These are phyloP conservation scores for Pangasianodon gigas DNA, from an alignment of 2,113 vertebrate genomes.

Conservation along the genomic window DNA sequence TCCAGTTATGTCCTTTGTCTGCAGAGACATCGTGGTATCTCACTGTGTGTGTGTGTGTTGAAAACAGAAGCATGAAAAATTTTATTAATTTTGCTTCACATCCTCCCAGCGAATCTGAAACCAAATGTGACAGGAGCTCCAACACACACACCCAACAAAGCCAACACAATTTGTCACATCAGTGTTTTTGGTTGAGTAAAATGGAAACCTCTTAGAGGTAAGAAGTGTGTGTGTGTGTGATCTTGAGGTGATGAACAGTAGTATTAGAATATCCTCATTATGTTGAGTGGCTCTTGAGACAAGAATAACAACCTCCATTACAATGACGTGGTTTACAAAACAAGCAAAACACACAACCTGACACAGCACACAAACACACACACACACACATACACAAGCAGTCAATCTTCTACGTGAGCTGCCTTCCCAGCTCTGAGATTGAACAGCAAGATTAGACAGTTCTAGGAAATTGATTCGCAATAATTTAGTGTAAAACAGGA, in stretches of 20 bases:
- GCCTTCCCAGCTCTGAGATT: slow-evolving; percentile 2
- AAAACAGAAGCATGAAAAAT: slow-evolving; percentile 18
- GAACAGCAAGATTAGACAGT: background rate
- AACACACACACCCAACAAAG: background rate
- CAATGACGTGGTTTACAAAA: slow-evolving; percentile 11
- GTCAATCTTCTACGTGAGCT: background rate
- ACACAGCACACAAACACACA: background rate
- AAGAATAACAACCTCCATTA: slow-evolving; percentile 22
- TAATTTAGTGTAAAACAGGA: slow-evolving; percentile 30
- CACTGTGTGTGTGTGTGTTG: background rate
- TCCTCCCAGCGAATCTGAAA: slow-evolving; percentile 30
- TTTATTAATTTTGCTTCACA: slow-evolving; percentile 19
- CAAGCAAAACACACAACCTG: slow-evolving; percentile 2
- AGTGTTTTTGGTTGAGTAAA: background rate
- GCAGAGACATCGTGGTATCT: background rate
- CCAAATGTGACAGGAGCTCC: slow-evolving; percentile 21
- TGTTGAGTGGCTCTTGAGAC: slow-evolving; percentile 21
- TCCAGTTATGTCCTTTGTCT: background rate
- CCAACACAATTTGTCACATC: slow-evolving; percentile 18
- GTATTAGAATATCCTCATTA: slow-evolving; percentile 36
- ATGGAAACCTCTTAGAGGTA: background rate
- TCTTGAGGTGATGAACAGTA: slow-evolving; percentile 28
- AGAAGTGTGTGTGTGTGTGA: background rate
- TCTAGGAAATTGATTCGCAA: slow-evolving; percentile 1
- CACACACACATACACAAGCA: background rate